phyloP scores from a whole-genome alignment of 2,113 vertebrate species.

The Bubo blakistoni region DNA sequence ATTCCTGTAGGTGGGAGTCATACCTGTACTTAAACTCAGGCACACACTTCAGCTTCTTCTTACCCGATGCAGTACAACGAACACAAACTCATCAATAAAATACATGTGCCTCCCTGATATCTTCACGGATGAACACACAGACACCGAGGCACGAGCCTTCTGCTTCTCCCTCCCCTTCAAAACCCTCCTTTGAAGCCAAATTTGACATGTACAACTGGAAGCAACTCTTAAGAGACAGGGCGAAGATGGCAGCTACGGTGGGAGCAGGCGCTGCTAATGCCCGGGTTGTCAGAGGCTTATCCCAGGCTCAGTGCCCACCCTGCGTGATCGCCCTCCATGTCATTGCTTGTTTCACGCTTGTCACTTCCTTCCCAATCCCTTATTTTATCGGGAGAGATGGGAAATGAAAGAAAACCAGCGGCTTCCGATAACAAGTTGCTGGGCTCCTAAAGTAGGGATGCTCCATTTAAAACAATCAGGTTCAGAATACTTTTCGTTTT shows the following conservation, averaged over 20 bases:
- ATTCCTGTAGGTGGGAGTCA: background rate
- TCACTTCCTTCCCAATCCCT: background rate
- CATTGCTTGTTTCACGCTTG: background rate
- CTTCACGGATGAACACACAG: background rate
- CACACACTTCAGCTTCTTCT: background rate
- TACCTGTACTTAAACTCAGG: background rate
- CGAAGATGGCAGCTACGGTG: background rate
- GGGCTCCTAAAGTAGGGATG: background rate
- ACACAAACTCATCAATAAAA: background rate
- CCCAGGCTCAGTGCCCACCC: background rate
- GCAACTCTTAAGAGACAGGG: background rate
- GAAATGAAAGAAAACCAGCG: background rate
- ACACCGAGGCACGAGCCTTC: fast-evolving
- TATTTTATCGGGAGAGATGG: background rate
- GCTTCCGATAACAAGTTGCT: background rate
- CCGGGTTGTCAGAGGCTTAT: background rate
- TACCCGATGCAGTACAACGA: fast-evolving
- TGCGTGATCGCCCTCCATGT: fast-evolving
- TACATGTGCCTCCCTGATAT: fast-evolving
- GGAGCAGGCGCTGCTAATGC: background rate
- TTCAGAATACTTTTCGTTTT: background rate
- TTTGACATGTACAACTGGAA: background rate
- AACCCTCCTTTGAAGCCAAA: background rate
- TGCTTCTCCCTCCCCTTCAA: background rate
- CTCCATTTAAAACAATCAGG: background rate